Base-by-base conservation (phyloP, 2,113 vertebrate genomes). In the Sinocyclocheilus rhinocerous region DNA sequence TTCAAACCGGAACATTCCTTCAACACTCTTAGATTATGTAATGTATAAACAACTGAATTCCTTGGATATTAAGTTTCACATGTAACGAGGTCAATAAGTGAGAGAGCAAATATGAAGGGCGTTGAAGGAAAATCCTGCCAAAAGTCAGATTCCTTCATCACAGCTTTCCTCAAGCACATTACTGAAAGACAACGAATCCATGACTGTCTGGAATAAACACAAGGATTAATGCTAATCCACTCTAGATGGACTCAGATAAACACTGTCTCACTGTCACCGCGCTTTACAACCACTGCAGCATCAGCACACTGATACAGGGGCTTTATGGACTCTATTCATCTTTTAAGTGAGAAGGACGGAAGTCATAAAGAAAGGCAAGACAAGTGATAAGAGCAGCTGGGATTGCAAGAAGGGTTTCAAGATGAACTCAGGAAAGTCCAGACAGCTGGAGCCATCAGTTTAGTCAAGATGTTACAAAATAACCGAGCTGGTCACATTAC, bases 261-360 rank as follows among this genome's bases (percentile, higher is more conserved):
- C 80, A 69, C 36, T 2, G 52, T 59, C 57, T 81, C 22, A 69
- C 36, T 2, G 52, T 59, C 57, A 45, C 22, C 70, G 2, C 13
- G 22, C 36, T 81, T 81, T 81, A 45, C 36, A 63, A 12, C 15
- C 59, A 2, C 59, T 81, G 57, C 36, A 81, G 15, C 36, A 65
- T 65, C 78, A 81, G 39, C 20, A 24, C 8, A 8, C 57, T 77
- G 26, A 63, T 13, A 48, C 72, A 33, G 55, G 29, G 20, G 10
- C 26, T 73, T 76, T 63, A 84, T 22, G 8, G 24, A 36, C 36
- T 76, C 59, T 15, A 16, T 73, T 77, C 42, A 48, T 75, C 39
- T 48, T 48, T 15, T 15, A 75, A 89, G 87, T 90, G 87, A 88
- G 91, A 90, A 89, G 83, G 63, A 63, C 42, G 45, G 45, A 63